Evolutionary conservation across 2,888 invertebrate species (phyloP).

Genomic region (Calameuta pallipes): DNA sequence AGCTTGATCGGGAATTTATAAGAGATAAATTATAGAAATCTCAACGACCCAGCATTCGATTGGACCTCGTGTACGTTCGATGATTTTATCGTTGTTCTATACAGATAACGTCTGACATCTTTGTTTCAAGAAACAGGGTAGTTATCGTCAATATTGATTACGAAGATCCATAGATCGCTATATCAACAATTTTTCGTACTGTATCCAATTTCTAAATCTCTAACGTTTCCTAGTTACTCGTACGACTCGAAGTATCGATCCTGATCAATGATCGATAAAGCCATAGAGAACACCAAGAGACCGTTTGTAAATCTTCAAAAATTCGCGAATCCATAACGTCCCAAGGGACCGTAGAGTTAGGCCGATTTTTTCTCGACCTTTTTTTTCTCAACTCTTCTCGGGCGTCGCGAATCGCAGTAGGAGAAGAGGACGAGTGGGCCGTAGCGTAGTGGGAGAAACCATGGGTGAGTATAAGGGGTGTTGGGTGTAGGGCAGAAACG

Average conservation of each 20-base stretch:
- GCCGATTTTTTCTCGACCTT: conserved; percentile 20
- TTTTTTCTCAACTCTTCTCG: conserved; percentile 8
- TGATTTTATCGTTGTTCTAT: not conserved
- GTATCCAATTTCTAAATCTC: not conserved
- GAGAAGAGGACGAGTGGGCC: conserved; percentile 15
- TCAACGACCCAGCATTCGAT: not conserved
- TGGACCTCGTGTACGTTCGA: not conserved
- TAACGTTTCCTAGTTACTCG: not conserved
- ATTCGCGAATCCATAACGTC: conserved; percentile 17
- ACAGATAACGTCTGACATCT: not conserved
- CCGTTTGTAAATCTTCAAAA: not conserved
- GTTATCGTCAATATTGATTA: not conserved
- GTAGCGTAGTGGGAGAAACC: conserved; percentile 14
- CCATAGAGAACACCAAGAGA: not conserved
- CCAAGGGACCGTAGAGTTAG: conserved; percentile 12
- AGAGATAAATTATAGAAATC: not conserved
- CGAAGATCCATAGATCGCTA: not conserved
- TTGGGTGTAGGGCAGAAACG: conserved; percentile 34
- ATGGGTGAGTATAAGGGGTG: conserved; percentile 25
- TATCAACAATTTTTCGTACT: not conserved
- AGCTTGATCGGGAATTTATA: not conserved
- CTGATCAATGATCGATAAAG: not conserved
- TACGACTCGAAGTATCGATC: not conserved
- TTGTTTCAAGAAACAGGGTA: not conserved
- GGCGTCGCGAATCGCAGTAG: conserved; percentile 12